Percentiles rank a stretch among this genome's conserved stretches.
phyloP scores from a whole-genome alignment of 1,140 invertebrate genomes.

The Araneus ventricosus region DNA sequence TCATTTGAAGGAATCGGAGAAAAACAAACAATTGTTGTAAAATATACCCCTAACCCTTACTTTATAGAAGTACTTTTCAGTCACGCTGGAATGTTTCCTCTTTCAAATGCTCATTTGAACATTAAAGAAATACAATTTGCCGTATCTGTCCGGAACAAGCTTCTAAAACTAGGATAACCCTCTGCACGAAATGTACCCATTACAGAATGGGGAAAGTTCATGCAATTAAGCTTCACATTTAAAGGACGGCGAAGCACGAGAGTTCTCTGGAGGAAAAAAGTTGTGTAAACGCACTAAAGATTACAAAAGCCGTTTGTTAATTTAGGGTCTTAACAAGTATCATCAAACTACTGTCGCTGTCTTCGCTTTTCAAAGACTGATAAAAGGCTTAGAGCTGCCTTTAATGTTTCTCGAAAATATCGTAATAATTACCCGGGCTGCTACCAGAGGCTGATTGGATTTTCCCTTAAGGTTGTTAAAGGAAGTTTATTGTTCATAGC shows the following conservation, averaged over 20 bases:
- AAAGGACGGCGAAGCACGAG: background rate
- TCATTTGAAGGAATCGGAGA: background rate
- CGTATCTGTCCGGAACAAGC: background rate
- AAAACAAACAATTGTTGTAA: background rate
- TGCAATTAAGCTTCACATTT: background rate
- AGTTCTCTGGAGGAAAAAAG: background rate
- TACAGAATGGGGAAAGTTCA: background rate
- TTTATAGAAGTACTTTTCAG: background rate
- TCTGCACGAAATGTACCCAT: background rate
- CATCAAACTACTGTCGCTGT: conserved; percentile 2
- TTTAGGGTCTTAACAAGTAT: conserved; percentile 31
- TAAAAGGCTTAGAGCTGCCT: conserved; percentile 19
- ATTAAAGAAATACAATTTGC: background rate
- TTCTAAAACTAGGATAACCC: background rate
- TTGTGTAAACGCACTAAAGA: conserved; percentile 2
- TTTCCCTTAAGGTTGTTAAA: conserved; percentile 34
- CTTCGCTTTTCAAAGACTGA: conserved; percentile 17
- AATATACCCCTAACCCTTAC: background rate
- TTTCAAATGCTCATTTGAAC: background rate
- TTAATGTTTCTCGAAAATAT: conserved; percentile 31
- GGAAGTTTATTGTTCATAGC: conserved; percentile 29
- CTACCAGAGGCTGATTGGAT: conserved; percentile 9
- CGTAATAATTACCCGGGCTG: background rate
- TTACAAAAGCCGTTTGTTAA: conserved; percentile 37
- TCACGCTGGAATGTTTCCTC: background rate